Evolutionary conservation across 1,140 invertebrate species (phyloP), one percentile per base, ranked within the genome.

Genomic region (Eulimnadia texana): DNA sequence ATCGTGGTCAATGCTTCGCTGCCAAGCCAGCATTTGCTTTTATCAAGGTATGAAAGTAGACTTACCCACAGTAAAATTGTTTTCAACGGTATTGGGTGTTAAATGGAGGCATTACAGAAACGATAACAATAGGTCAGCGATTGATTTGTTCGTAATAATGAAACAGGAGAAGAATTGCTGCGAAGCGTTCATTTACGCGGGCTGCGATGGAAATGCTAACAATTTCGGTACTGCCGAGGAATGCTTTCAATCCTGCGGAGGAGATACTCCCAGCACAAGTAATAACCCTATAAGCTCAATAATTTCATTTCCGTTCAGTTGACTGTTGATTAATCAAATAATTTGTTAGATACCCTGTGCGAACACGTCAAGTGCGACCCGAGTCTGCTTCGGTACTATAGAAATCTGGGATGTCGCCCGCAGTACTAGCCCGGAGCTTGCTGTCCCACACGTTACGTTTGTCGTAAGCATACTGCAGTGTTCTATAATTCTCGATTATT

Each of bases 151-250:
- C n/a, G 33, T 42, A 16, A 42, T 16, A 6, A 10, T 52, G 3
- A 52, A 52, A 24, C 51, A 54, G 25, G 61, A 65, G 24, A 67
- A 63, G 13, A 65, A 66, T 52, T 54, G 63, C 10, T 69, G 68
- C 50, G 62, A 66, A 58, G 27, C 60, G 24, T 65, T 65, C 28
- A 42, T 9, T 27, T 74, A 71, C 61, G 67, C 70, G 42, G 72
- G 73, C 2, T 74, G 72, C 62, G 64, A 68, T 2, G 72, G 71
- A 9, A 74, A 73, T 62, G 65, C 64, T 2, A 74, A 74, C 57
- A 67, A 67, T 51, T 74, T 73, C 63, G 42, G 58, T 11, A 68
- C 60, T 27, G 49, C 61, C 6, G 65, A 69, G 20, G 66, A 68
- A 24, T 73, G 72, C 61, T 58, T 66, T 50, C 47, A 61, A 10